phyloP scores from a whole-genome alignment of 2,797 vertebrate genomes.

The Cuniculus paca region DNA sequence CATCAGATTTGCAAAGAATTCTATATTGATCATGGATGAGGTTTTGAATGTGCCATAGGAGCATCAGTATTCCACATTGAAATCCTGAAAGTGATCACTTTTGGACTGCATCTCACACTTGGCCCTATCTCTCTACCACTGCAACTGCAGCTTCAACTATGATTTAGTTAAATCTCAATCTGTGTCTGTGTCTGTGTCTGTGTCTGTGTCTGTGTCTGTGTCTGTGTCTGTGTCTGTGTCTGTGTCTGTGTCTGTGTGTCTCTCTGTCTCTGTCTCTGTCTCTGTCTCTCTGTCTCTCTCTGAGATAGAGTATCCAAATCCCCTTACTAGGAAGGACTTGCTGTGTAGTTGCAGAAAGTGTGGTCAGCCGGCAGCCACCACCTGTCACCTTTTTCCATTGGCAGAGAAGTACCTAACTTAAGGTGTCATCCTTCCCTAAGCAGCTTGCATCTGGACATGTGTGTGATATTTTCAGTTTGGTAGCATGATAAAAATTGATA shows the following conservation, averaged over 20 bases:
- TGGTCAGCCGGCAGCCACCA: neutral
- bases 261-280: neutral
- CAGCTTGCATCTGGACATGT: neutral
- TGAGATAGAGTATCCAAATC: neutral
- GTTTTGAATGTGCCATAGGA: conserved; percentile 22
- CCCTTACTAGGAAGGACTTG: neutral
- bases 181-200: neutral
- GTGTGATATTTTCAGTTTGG: conserved; percentile 14
- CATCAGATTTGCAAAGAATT: conserved; percentile 39
- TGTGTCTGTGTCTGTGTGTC: neutral
- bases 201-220: neutral
- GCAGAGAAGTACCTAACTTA: neutral
- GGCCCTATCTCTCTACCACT: conserved; percentile 7
- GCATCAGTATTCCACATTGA: neutral
- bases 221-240: neutral
- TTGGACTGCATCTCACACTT: neutral
- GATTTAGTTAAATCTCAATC: neutral
- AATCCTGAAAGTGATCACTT: conserved; percentile 32
- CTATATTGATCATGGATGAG: neutral
- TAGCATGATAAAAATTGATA: neutral
- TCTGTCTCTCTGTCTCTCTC: neutral
- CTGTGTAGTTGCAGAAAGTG: neutral
- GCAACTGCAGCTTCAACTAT: neutral
- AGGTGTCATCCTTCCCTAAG: neutral
- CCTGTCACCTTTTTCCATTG: neutral